Evolutionary conservation across 2,113 vertebrate genomes (phyloP), one percentile per base, ranked within the genome.

Genomic region (Cyanoramphus novaezelandiae): DNA sequence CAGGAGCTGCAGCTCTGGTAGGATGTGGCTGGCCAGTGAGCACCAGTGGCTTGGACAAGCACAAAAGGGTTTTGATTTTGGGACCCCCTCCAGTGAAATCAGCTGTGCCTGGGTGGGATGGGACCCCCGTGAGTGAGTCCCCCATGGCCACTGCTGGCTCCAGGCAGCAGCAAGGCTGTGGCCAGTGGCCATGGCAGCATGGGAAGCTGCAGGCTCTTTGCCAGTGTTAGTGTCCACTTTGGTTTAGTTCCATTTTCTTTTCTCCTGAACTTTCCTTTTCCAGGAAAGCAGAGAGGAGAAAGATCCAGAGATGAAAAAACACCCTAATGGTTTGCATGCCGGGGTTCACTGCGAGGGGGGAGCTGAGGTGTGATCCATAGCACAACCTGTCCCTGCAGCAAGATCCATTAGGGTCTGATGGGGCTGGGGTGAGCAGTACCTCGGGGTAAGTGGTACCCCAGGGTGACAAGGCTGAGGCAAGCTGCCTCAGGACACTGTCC

Each of bases 351-450:
- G 86, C 0, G 3, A 4, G 75, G 43, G 1, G 0, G 35, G 25
- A 55, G 33, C n/a, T 0, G 2, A 50, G 52, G 4, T 15, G 70
- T 3, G 39, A 60, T 18, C 23, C 24, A 0, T 0, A 10, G 31
- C 49, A 52, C 15, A 6, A 20, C 52, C 44, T 12, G 18, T 4
- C 12, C 17, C 35, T 24, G 3, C 19, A 3, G 44, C 39, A 14
- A 27, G 49, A 55, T 17, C 46, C 24, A 10, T 37, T 0, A 5
- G 63, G 62, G 31, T 12, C n/a, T 11, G 74, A 3, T 2, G 16
- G 89, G 59, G 24, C 44, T 25, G 68, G 31, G 35, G 35, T 37
- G 64, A 70, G 35, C 17, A 3, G 64, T 4, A 28, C 23, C 28
- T 2, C 3, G 24, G 37, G 44, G 28, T 17, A 33, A 77, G 35